Evolutionary conservation across 2,113 vertebrate genomes (phyloP), one percentile per base, ranked within the genome.

Genomic region (Nettapus auritus): DNA sequence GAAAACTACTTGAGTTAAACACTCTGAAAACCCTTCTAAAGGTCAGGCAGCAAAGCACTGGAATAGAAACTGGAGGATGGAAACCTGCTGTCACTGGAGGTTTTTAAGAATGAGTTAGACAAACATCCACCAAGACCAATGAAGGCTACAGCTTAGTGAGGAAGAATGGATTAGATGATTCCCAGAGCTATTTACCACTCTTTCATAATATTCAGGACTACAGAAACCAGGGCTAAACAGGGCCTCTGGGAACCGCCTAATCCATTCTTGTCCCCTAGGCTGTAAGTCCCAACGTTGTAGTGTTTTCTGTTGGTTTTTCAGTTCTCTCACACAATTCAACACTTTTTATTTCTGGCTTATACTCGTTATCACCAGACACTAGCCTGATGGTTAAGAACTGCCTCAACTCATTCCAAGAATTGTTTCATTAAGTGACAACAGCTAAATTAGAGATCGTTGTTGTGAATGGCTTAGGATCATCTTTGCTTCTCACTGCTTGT

Each of bases 321-420:
- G 22, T 7, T 25, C 50, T 25, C 20, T 5, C 12, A 34, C 60
- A 77, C 55, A 94, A 59, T 42, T 68, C 38, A 57, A 60, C 22
- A 74, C n/a, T 55, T 13, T 14, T 82, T 64, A 40, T 64, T 92
- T 89, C 55, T 19, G 18, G 71, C 9, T 86, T 84, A 48, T 34
- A 66, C 64, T 66, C 22, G 34, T 21, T 64, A 81, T 42, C 40
- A 70, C 64, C 50, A 86, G 8, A 74, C 6, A 14, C 9, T 5
- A 53, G 63, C 55, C 22, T 80, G 44, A 60, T 29, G 46, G 77
- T 78, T 86, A 23, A 91, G 44, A 89, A 86, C 22, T 57, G 50
- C 36, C 59, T 59, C n/a, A 81, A 40, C 4, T 80, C 81, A 91
- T 93, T 66, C 59, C 48, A 84, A 74, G 34, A 89, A 86, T 52